Evolutionary conservation across 2,113 vertebrate genomes (phyloP).

Genomic region (Vimba vimba): DNA sequence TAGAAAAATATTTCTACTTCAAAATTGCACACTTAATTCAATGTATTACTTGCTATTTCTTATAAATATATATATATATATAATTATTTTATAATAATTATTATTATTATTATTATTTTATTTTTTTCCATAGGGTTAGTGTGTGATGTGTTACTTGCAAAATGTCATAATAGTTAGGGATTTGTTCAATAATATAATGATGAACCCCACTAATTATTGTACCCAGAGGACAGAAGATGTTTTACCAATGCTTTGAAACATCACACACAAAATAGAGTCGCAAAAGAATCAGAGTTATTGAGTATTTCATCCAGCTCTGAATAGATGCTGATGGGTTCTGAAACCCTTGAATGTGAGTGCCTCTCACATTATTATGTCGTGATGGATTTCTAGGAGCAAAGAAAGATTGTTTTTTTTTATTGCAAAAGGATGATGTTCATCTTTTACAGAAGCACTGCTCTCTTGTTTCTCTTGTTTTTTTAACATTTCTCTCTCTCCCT

Average conservation of each 20-base stretch:
- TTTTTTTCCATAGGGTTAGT: too few species aligned
- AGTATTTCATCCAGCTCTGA: neutral
- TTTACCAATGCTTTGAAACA: neutral
- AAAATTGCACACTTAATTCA: too few species aligned
- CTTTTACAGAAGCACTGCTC: slow-evolving; percentile 4
- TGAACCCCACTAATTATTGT: neutral
- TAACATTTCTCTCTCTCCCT: neutral
- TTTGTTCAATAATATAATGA: neutral
- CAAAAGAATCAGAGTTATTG: neutral
- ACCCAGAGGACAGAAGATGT: neutral
- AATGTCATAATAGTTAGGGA: neutral
- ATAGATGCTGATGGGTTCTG: neutral
- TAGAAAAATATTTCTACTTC: too few species aligned
- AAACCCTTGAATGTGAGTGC: slow-evolving; percentile 10
- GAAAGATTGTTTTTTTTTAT: slow-evolving; percentile 5
- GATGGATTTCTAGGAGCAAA: slow-evolving; percentile 15
- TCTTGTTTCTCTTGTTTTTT: neutral
- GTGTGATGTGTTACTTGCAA: neutral
- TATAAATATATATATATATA: too few species aligned
- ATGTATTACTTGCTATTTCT: too few species aligned
- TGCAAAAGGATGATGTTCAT: slow-evolving; percentile 12
- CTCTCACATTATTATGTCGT: slow-evolving; percentile 1
- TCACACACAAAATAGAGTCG: neutral
- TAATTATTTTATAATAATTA: too few species aligned
- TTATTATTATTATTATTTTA: too few species aligned